Base-by-base conservation (phyloP, 2,888 invertebrate species). In the Opisthograptis luteolata region DNA sequence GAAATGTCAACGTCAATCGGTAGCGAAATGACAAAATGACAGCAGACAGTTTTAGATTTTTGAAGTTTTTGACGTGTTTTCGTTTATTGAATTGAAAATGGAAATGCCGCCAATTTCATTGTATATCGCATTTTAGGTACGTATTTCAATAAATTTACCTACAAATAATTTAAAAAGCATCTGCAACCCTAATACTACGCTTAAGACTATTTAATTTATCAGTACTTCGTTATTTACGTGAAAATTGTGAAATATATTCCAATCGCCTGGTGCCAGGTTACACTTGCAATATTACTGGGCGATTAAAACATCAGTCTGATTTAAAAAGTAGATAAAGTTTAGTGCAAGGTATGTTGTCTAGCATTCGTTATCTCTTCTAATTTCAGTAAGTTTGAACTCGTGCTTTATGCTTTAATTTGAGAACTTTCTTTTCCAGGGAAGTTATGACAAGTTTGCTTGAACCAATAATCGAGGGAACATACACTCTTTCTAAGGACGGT, bases 391-490 rank as follows among this genome's bases (percentile, higher is more conserved):
- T n/a, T n/a, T n/a, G n/a, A 20, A 31, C 15, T 17, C 7, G 8
- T 14, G n/a, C n/a, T n/a, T n/a, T n/a, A n/a, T n/a, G n/a, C n/a
- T n/a, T n/a, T n/a, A n/a, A n/a, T n/a, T n/a, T n/a, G n/a, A 34
- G 32, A 28, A 14, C 10, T 61, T 49, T 13, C 15, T 15, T 55
- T 81, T 85, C 43, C 74, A 86, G 85, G 72, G 63, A 73, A 83
- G 85, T 78, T 50, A 88, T 89, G 87, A 84, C 85, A 70, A 77
- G 69, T 72, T 70, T 72, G 58, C 50, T 70, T 50, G 68, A 74
- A 43, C 47, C 61, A 55, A 45, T 64, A 52, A 60, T 61, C 49
- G 63, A 66, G 52, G 48, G 51, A 55, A 47, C 64, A 49, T 53
- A 17, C 20, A 31, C 57, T 28, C 32, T 52, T 34, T 49, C 14